These are phyloP conservation scores for Bungarus multicinctus DNA, from an alignment of 2,113 vertebrate species.

Conservation along the genomic window DNA sequence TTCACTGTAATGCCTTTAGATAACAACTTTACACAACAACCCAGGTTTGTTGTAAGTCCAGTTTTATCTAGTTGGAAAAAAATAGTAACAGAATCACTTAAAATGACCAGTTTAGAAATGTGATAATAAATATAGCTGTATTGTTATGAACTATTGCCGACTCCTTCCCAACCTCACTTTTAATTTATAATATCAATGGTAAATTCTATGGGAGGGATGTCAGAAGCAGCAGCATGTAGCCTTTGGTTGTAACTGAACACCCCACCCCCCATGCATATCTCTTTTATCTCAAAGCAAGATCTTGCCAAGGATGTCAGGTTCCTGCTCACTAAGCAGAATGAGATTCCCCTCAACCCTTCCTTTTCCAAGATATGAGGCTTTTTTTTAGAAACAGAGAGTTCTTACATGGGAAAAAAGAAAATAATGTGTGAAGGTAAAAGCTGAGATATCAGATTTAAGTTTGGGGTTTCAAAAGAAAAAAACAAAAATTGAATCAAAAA, in stretches of 20 bases:
- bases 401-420: not conserved
- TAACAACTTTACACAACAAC: not conserved
- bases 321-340: not conserved
- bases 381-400: not conserved
- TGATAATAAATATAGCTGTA: not conserved
- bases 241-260: not conserved
- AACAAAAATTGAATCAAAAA: not conserved
- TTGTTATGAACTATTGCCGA: not conserved
- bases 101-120: not conserved
- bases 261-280: not conserved
- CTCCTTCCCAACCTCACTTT: not conserved
- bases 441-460: not conserved
- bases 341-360: not conserved
- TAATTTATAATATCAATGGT: not conserved
- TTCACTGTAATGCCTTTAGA: not conserved
- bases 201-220: not conserved
- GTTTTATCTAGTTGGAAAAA: not conserved
- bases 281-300: not conserved
- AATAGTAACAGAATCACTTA: not conserved
- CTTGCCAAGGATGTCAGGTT: not conserved
- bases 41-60: not conserved
- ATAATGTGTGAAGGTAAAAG: not conserved
- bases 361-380: not conserved
- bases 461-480: not conserved
- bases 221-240: not conserved